Evolutionary conservation across 2,888 invertebrate species (phyloP), one percentile per base, ranked within the genome.

Genomic region (Diaprepes abbreviatus): DNA sequence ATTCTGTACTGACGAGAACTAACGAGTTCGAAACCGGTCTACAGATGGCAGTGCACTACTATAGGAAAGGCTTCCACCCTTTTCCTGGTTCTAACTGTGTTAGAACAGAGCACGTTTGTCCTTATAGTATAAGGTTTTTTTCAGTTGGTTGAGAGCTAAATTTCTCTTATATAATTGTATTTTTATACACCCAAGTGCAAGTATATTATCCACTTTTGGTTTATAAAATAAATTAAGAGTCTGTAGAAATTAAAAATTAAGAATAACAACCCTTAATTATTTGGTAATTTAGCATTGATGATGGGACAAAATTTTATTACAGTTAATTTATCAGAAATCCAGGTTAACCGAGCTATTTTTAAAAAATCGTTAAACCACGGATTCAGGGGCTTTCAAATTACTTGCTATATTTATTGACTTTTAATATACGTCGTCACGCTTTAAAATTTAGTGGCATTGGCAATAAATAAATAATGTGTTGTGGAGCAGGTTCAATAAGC

Each of bases 291-390:
- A 43, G 10, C 19, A 9, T 19, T 9, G 19, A 35, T 19, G 43
- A 40, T 58, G 28, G 19, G 40, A 58, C 28, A 38, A 24, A 58
- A 43, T 58, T 43, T 16, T 43, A 43, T 58, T 58, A 43, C 31
- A 38, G 17, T 43, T 36, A 58, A 43, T 58, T 43, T 43, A 24
- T 16, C 40, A 43, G 5, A 43, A 43, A 31, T 43, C 16, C 28
- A 36, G 36, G 55, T 38, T 36, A 54, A 12, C 24, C 21, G 17
- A 38, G 55, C 36, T 57, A 57, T 57, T 38, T 57, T 57, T 38
- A 38, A 57, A 36, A 36, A 55, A 55, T 55, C 55, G 55, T 55
- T 55, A 55, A n/a, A 36, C 10, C 16, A 52, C 31, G 10, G 33
- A 52, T 33, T 7, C 36, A 21, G 2, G 35, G 55, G 35, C 36